Evolutionary conservation across 2,113 vertebrate genomes (phyloP).

Genomic region (Eurypyga helias): DNA sequence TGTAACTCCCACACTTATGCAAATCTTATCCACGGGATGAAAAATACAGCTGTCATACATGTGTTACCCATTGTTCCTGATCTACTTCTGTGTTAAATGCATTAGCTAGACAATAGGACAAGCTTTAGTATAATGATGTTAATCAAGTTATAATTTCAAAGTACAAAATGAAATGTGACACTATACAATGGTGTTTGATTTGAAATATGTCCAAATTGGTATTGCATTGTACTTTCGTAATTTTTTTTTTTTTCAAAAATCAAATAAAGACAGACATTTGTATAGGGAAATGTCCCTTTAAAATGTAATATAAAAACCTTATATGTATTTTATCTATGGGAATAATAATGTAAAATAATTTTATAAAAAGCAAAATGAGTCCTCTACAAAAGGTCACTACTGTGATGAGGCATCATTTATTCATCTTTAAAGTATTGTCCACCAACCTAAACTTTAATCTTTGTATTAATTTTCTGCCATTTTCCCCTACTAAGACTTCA

Average conservation of each 20-base stretch:
- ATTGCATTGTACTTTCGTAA: neutral
- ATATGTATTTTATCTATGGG: neutral
- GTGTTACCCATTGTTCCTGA: conserved; percentile 18
- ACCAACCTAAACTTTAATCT: neutral
- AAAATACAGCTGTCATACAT: conserved; percentile 33
- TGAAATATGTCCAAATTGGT: conserved; percentile 5
- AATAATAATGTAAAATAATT: neutral
- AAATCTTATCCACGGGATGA: conserved; percentile 26
- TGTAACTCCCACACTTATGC: neutral
- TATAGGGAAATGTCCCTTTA: neutral
- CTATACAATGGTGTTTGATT: neutral
- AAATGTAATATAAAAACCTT: neutral
- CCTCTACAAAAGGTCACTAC: neutral
- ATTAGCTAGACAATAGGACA: conserved; percentile 17
- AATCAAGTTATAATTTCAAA: conserved; percentile 19
- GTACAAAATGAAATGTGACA: conserved; percentile 2
- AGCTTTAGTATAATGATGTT: neutral
- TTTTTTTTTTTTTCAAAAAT: neutral
- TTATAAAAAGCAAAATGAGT: neutral
- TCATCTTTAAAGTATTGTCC: neutral
- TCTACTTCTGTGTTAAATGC: neutral
- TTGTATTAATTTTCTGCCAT: neutral
- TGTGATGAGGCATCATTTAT: neutral
- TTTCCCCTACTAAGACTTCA: neutral
- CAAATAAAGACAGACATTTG: neutral